Conservation (phyloP, 2,797 vertebrate genomes). For the Acomys russatus region DNA sequence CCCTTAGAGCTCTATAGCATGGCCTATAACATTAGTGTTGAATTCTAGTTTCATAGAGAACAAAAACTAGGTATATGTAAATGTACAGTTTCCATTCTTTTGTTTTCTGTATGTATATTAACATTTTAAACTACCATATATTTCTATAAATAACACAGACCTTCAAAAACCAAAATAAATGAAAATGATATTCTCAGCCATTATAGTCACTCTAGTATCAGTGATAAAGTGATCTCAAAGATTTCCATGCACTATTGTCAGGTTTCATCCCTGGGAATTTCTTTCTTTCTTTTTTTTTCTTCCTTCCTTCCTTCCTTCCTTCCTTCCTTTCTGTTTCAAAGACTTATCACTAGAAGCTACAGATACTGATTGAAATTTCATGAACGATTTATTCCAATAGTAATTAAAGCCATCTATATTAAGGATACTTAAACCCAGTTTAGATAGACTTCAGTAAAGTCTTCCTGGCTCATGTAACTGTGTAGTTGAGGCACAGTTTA, state of each 20-base stretch:
- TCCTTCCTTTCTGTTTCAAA: background rate
- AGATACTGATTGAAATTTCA: slow-evolving; percentile 39
- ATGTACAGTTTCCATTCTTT: background rate
- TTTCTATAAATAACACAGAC: background rate
- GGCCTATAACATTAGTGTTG: background rate
- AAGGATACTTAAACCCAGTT: background rate
- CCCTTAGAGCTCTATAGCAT: background rate
- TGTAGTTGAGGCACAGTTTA: background rate
- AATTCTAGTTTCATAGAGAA: background rate
- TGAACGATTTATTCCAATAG: slow-evolving; percentile 25
- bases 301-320: background rate
- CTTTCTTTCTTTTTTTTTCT: background rate
- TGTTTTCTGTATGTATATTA: background rate
- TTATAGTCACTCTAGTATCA: background rate
- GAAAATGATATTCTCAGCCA: background rate
- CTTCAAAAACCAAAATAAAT: slow-evolving; percentile 42
- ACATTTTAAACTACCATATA: background rate
- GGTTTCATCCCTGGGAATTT: background rate
- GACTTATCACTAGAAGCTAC: background rate
- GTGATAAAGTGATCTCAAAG: background rate
- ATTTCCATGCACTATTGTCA: background rate
- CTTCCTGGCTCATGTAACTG: background rate
- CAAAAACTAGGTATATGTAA: slow-evolving; percentile 32
- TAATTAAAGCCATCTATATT: slow-evolving; percentile 10
- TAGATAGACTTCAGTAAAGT: background rate